These are phyloP conservation scores for Corythoichthys haematopterus DNA, from an alignment of 2,113 vertebrate genomes.

Conservation along the genomic window DNA sequence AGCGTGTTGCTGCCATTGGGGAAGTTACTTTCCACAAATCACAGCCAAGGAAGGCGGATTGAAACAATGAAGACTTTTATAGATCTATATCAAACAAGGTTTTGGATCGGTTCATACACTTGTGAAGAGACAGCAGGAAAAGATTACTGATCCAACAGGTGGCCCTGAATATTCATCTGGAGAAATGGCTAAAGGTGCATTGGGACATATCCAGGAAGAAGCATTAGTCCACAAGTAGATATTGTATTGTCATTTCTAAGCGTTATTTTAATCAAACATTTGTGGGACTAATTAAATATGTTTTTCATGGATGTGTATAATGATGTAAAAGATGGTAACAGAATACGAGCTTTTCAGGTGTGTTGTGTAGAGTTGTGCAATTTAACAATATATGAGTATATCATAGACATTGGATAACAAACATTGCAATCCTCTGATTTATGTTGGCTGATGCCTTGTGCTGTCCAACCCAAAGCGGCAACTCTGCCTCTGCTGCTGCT, in stretches of 20 bases:
- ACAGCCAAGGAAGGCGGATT: constrained; percentile 47
- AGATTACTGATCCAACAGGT: constrained; percentile 16
- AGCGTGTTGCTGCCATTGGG: constrained; percentile 31
- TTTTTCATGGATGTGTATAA: neutral
- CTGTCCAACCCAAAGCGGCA: too few species aligned
- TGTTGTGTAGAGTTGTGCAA: neutral
- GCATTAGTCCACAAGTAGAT: neutral
- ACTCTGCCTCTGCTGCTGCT: too few species aligned
- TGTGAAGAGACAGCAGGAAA: constrained; percentile 28
- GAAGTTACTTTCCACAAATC: constrained; percentile 58
- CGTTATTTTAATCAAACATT: neutral
- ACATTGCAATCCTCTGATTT: too few species aligned
- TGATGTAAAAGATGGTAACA: neutral
- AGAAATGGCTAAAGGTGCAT: constrained; percentile 28
- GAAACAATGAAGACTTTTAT: constrained; percentile 44
- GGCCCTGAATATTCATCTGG: constrained; percentile 56
- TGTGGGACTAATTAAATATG: neutral
- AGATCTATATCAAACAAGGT: constrained; percentile 39
- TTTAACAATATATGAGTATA: neutral
- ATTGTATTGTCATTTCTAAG: neutral
- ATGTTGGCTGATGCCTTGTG: too few species aligned
- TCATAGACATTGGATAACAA: neutral
- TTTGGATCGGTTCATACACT: constrained; percentile 27
- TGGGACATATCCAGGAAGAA: constrained; percentile 28
- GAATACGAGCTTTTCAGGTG: neutral